Conservation (phyloP, 2,888 invertebrate species). For the Pammene fasciana region DNA sequence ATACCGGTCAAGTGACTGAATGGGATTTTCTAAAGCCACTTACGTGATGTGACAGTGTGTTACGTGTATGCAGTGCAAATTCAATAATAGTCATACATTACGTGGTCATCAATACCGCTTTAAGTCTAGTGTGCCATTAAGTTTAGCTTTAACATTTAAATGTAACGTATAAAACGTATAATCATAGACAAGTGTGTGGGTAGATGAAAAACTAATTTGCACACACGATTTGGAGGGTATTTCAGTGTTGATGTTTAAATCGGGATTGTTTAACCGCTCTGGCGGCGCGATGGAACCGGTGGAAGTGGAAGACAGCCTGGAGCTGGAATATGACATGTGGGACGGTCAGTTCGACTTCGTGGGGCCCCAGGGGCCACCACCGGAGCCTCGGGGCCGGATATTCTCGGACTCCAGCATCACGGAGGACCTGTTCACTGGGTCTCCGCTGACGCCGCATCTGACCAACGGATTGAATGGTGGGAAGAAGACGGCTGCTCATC, state of each 20-base stretch:
- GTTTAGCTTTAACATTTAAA: constrained; percentile 63
- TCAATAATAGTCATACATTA: constrained; percentile 54
- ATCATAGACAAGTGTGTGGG: constrained; percentile 62
- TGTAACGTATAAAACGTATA: constrained; percentile 5
- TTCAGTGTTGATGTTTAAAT: constrained; percentile 75
- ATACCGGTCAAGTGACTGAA: constrained; percentile 35
- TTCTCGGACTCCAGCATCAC: constrained; percentile 72
- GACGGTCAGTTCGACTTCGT: constrained; percentile 94
- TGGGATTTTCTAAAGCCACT: constrained; percentile 49
- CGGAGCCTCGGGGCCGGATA: constrained; percentile 65
- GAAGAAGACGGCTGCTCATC: constrained; percentile 82
- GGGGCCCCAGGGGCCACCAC: constrained; percentile 81
- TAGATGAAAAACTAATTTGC: constrained; percentile 66
- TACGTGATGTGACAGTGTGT: constrained; percentile 64
- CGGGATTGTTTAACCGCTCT: constrained; percentile 74
- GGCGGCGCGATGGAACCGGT: constrained; percentile 73
- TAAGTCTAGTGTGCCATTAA: constrained; percentile 69
- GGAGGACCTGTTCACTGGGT: constrained; percentile 78
- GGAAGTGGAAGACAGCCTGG: constrained; percentile 84
- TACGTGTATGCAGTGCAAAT: constrained; percentile 49
- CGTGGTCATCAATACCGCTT: constrained; percentile 47
- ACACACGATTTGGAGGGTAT: constrained; percentile 49
- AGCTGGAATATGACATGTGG: constrained; percentile 94
- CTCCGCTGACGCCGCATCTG: constrained; percentile 75
- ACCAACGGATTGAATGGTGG: constrained; percentile 79